Evolutionary conservation across 2,797 vertebrate species (phyloP).

Genomic region (Megalops cyprinoides): DNA sequence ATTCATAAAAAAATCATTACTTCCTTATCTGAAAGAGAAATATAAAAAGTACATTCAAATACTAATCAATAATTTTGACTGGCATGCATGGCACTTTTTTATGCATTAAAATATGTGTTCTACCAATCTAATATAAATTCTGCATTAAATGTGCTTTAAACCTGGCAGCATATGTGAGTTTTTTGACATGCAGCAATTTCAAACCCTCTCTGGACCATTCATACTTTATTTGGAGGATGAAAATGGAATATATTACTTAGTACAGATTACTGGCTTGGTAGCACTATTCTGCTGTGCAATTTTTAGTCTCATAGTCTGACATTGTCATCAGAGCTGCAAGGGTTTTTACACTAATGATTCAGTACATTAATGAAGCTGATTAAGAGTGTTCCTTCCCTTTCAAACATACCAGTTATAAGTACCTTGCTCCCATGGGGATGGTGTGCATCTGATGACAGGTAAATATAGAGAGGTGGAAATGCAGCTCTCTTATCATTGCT

Average conservation of each 20-base stretch:
- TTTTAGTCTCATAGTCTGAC: neutral
- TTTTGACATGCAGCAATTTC: too few relatives aligned
- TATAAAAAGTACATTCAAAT: neutral
- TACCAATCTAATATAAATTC: neutral
- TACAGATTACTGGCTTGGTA: neutral
- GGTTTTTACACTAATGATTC: conserved; percentile 19
- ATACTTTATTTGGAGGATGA: neutral
- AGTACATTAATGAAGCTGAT: conserved; percentile 22
- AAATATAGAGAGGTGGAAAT: conserved; percentile 14
- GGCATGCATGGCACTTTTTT: neutral
- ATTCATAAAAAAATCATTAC: conserved; percentile 5
- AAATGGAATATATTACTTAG: neutral
- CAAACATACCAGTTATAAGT: conserved; percentile 15
- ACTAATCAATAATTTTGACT: conserved; percentile 2
- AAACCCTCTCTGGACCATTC: neutral
- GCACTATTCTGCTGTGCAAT: neutral
- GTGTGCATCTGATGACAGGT: neutral
- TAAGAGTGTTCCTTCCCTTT: neutral
- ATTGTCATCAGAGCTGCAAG: conserved; percentile 1
- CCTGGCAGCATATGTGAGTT: neutral
- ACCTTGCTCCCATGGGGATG: neutral
- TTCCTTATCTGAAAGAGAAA: neutral
- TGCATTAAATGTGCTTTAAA: neutral
- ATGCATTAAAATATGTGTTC: neutral
- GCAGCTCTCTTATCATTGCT: neutral